Conservation (phyloP, 2,888 invertebrate species). For the Steinernema hermaphroditum region DNA sequence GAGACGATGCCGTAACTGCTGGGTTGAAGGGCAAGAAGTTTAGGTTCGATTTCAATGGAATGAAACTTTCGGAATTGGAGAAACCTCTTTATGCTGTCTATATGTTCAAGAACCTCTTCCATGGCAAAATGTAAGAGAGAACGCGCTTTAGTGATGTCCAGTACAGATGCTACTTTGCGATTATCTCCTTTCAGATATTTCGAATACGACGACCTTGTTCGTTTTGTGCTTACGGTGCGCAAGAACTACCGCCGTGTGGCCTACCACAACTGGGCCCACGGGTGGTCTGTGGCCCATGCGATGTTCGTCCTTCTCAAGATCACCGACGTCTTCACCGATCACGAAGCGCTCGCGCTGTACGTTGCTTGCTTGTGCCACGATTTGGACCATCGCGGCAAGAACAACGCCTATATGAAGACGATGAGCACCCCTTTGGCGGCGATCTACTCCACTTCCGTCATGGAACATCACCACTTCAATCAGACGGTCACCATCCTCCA, state of each 20-base stretch:
- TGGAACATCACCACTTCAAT: slow-evolving; percentile 87
- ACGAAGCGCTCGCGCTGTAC: slow-evolving; percentile 75
- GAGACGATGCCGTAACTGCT: slow-evolving; percentile 19
- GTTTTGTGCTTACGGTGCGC: slow-evolving; percentile 80
- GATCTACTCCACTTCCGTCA: slow-evolving; percentile 82
- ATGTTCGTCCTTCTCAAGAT: slow-evolving; percentile 59
- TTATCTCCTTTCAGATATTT: slow-evolving; percentile 72
- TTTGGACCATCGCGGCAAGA: slow-evolving; percentile 81
- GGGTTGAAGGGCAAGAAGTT: slow-evolving; percentile 33
- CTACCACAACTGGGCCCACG: slow-evolving; percentile 86
- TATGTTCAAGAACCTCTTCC: slow-evolving; percentile 80
- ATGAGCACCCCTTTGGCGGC: slow-evolving; percentile 81
- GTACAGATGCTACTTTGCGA: no score
- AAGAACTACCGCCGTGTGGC: slow-evolving; percentile 80
- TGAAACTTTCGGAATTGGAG: slow-evolving; percentile 74
- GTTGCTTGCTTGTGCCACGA: slow-evolving; percentile 84
- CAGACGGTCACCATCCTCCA: slow-evolving; percentile 83
- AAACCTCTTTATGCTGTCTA: slow-evolving; percentile 77
- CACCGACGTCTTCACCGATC: slow-evolving; percentile 53
- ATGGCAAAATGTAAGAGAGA: slow-evolving; percentile 67
- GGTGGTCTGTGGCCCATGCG: slow-evolving; percentile 82
- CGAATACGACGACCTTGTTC: slow-evolving; percentile 75
- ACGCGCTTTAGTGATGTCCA: no score
- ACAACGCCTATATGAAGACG: slow-evolving; percentile 80
- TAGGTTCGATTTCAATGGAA: slow-evolving; percentile 77